Evolutionary conservation across 2,888 invertebrate genomes (phyloP), one percentile per base, ranked within the genome.

Genomic region (Helleia helle): DNA sequence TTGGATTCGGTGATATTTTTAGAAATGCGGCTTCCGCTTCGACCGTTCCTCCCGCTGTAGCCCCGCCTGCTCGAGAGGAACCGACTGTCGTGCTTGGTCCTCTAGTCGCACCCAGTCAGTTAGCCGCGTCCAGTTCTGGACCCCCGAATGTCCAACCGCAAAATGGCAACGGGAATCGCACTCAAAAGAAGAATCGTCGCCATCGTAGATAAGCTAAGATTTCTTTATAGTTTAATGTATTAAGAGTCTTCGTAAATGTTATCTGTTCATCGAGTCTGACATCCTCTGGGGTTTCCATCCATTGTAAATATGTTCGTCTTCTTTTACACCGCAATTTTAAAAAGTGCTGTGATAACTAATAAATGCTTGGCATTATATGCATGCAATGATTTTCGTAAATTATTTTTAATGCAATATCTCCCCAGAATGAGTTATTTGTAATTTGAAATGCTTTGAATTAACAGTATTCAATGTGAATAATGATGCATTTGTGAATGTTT

Each of bases 321-420:
- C 61, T 53, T 63, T 65, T 71, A 76, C 72, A 64, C 64, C 55
- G 64, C 72, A 71, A 71, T 68, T 67, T 64, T 65, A 67, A 69
- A 59, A 66, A 80, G 73, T 77, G 77, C 81, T 81, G 81, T 81
- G 81, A 81, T 80, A 77, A 64, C 52, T 65, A n/a, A 11, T 34
- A 12, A 58, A 58, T 59, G 57, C 55, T 57, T 63, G 68, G 59
- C 13, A 3, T 11, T 57, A 54, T 49, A 50, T 58, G 60, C 55
- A 59, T 70, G 68, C 64, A 59, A 59, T 61, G 47, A 54, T 60
- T 53, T 62, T 62, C 58, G 62, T 62, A 59, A 62, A 52, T 53
- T 59, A 55, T 56, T 59, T 57, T 48, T 56, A 44, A 48, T 58
- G 17, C 18, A 11, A n/a, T 31, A 17, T 31, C 11, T 40, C 65